Evolutionary conservation across 2,113 vertebrate species (phyloP).

Genomic region (Hyperopisus bebe): DNA sequence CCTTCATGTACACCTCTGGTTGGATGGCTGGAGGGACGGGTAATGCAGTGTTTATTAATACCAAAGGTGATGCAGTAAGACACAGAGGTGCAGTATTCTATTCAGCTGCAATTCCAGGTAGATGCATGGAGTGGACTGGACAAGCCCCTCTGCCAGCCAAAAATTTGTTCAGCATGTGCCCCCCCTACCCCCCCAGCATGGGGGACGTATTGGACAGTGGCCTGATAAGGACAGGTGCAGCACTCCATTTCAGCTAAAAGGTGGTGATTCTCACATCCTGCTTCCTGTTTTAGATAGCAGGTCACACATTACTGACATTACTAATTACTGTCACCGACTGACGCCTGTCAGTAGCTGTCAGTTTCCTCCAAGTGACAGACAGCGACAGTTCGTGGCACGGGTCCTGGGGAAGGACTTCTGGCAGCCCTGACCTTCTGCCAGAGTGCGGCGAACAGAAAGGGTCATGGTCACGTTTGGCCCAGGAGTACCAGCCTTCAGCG

Average conservation of each 20-base stretch:
- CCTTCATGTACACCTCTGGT: background rate
- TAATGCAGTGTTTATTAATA: background rate
- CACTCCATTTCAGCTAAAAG: background rate
- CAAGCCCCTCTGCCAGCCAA: background rate
- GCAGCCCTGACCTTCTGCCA: conserved; percentile 13
- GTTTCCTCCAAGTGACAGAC: conserved; percentile 47
- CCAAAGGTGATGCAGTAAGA: background rate
- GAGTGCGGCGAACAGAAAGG: background rate
- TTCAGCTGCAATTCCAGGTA: background rate
- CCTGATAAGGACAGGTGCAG: background rate
- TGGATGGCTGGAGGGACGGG: background rate
- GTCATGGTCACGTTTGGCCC: background rate
- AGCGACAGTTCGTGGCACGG: conserved; percentile 45
- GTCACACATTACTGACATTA: conserved; percentile 30
- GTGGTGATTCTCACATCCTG: background rate
- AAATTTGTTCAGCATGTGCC: background rate
- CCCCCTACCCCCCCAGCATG: background rate
- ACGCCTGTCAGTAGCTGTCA: conserved; percentile 55
- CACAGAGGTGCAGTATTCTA: background rate
- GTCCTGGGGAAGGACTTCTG: conserved; percentile 47
- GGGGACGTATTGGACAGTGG: background rate
- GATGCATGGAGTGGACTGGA: background rate
- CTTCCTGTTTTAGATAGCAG: background rate
- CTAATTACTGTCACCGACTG: conserved; percentile 47
- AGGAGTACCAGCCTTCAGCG: background rate